Conservation (phyloP, 2,888 invertebrate genomes). For the Bimastos eiseni region DNA sequence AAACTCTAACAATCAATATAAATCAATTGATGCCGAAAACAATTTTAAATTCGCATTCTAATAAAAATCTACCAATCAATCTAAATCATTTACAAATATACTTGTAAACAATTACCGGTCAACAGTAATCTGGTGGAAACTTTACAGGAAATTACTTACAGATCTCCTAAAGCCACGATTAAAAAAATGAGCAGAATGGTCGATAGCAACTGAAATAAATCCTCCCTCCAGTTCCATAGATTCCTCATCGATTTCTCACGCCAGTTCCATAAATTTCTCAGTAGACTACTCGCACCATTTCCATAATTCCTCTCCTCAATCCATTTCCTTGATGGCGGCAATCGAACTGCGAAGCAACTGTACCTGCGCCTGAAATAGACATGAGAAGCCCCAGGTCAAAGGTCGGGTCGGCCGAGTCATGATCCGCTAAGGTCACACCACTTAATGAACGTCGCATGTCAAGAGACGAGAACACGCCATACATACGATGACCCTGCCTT, state of each 20-base stretch:
- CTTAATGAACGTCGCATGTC: slow-evolving; percentile 13
- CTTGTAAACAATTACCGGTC: slow-evolving; percentile 18
- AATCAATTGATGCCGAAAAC: slow-evolving; percentile 22
- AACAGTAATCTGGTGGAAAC: neutral
- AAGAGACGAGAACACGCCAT: neutral
- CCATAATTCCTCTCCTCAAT: slow-evolving; percentile 20
- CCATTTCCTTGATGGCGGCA: slow-evolving; percentile 61
- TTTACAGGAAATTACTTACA: neutral
- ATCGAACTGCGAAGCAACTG: slow-evolving; percentile 65
- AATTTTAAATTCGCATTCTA: neutral
- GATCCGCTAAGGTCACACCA: neutral
- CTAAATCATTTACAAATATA: slow-evolving; percentile 26
- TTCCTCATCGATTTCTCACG: neutral
- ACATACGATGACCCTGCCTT: neutral
- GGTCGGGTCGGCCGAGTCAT: neutral
- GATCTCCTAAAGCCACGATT: neutral
- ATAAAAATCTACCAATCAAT: neutral
- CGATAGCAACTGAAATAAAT: neutral
- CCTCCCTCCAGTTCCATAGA: neutral
- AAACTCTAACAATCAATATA: neutral
- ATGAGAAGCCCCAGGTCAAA: neutral
- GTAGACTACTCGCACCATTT: neutral
- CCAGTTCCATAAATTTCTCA: neutral
- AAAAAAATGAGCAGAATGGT: neutral
- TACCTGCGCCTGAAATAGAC: slow-evolving; percentile 63